Evolutionary conservation across 2,113 vertebrate genomes (phyloP).

Genomic region (Pygoscelis adeliae): DNA sequence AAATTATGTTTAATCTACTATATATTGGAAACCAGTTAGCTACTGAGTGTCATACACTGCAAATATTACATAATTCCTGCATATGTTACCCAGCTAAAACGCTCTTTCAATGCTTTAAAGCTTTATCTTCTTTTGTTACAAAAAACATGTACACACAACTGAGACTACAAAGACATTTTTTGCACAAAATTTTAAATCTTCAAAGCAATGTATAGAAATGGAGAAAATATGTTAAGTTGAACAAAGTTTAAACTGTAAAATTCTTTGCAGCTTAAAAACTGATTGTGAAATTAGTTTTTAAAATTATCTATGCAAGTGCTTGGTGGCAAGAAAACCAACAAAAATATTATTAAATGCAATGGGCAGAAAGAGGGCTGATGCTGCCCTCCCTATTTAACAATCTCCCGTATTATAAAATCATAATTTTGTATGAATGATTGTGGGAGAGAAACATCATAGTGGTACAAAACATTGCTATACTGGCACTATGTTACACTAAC

Average conservation of each 20-base stretch:
- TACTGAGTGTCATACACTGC: slow-evolving; percentile 28
- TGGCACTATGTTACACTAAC: neutral
- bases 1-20: slow-evolving; percentile 53
- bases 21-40: slow-evolving; percentile 35
- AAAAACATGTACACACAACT: neutral
- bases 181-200: slow-evolving; percentile 32
- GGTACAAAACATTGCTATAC: slow-evolving; percentile 35
- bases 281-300: slow-evolving; percentile 21
- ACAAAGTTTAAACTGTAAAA: neutral
- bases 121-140: slow-evolving; percentile 30
- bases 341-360: neutral
- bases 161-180: slow-evolving; percentile 27
- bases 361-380: neutral
- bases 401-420: neutral
- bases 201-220: slow-evolving; percentile 35
- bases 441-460: neutral
- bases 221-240: neutral
- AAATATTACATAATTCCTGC: slow-evolving; percentile 26
- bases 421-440: neutral
- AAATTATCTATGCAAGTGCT: slow-evolving; percentile 20
- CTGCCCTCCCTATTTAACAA: neutral
- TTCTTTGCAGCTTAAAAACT: slow-evolving; percentile 15
- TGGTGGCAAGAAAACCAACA: slow-evolving; percentile 36
- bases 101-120: slow-evolving; percentile 53
- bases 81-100: slow-evolving; percentile 49